Base-by-base conservation (phyloP, 2,797 vertebrate genomes). In the Euthynnus affinis region DNA sequence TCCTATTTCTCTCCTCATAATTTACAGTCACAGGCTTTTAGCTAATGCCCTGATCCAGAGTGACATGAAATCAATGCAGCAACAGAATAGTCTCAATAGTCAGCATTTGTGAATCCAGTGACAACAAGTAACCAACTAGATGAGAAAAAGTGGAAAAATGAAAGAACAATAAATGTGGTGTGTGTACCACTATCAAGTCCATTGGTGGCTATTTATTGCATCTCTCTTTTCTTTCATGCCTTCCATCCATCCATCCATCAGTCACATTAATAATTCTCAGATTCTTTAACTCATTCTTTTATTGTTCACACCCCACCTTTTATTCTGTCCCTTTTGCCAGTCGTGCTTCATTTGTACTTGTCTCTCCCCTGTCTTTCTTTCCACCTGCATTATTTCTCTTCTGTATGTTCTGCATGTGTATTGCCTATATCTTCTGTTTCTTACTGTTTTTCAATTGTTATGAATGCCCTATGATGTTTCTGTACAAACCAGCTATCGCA, bases 11-110 rank as follows among this genome's bases (percentile, higher is more conserved):
- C 8, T 0, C 65, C 67, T 80, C 55, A 22, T 79, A 81, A 82
- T 86, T 85, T 73, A 84, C 74, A 78, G 55, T 73, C 58, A 2
- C 66, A 42, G 66, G 73, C 80, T 80, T 81, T 89, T 88, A 87
- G 75, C 74, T 66, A 71, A 87, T 86, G 69, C 17, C 51, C 40
- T 74, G 40, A 62, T 78, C 22, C 56, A 44, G 61, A 77, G 59
- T 0, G 2, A 62, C 57, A 59, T 23, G 37, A n/a, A 68, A 68
- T 76, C 60, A 76, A 51, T 67, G 64, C 22, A 32, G 63, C 42
- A 20, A 25, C 27, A 63, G 42, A 53, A 56, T 10, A 51, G 56
- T 56, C 73, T 67, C 58, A 52, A n/a, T 14, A 48, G 51, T 74
- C 69, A 63, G 76, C 66, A 63, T 49, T 34, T 49, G 46, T 20